These are phyloP conservation scores for Leptopilina myrica DNA, from an alignment of 2,888 invertebrate genomes.

Conservation along the genomic window DNA sequence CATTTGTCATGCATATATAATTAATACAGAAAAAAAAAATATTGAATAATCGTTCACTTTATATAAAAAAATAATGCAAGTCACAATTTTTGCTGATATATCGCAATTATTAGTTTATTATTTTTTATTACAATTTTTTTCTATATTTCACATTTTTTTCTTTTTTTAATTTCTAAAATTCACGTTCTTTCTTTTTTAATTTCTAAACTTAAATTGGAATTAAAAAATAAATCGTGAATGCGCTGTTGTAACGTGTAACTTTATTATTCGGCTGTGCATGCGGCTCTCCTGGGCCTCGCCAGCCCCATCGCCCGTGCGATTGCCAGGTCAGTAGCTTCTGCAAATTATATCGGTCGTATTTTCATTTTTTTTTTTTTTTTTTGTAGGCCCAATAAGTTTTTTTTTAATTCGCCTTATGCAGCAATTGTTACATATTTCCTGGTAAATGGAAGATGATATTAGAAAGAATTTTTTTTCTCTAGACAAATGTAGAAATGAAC, in stretches of 20 bases:
- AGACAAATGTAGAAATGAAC: neutral
- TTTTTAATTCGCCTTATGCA: conserved; percentile 30
- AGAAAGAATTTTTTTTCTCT: neutral
- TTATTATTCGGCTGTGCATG: conserved; percentile 79
- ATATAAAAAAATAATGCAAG: conserved; percentile 6
- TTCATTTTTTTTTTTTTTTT: conserved; percentile 33
- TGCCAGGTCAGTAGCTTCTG: conserved; percentile 76
- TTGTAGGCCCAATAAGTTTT: conserved; percentile 3
- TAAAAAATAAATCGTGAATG: conserved; percentile 45
- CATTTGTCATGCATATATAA: conserved; percentile 10
- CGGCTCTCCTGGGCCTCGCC: conserved; percentile 79
- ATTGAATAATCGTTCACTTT: neutral
- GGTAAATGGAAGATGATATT: neutral
- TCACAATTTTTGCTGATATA: conserved; percentile 6
- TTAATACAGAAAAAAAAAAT: neutral
- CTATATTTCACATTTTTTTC: neutral
- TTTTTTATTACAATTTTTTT: neutral
- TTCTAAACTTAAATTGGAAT: neutral
- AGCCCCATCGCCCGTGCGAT: conserved; percentile 77
- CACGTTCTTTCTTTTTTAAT: conserved; percentile 16
- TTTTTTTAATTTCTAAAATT: neutral
- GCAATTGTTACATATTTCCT: neutral
- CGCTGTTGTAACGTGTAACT: conserved; percentile 71
- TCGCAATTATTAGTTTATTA: conserved; percentile 16
- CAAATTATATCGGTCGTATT: conserved; percentile 35